Evolutionary conservation across 2,888 invertebrate genomes (phyloP).

Genomic region (Spodoptera littoralis): DNA sequence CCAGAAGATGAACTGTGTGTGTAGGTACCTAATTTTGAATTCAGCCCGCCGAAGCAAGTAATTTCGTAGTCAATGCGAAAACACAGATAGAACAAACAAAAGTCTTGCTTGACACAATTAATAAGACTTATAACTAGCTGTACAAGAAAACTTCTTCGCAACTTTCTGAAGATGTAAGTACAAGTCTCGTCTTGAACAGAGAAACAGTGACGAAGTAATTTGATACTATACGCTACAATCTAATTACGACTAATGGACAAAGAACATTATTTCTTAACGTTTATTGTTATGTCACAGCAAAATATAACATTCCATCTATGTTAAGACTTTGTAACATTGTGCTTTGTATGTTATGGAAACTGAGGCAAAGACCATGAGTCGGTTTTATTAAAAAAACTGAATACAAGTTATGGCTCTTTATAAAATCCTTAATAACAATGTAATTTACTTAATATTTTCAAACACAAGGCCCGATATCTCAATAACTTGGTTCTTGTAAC

Average conservation of each 20-base stretch:
- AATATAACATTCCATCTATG: slow-evolving; percentile 29
- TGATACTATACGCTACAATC: slow-evolving; percentile 36
- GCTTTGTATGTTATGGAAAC: slow-evolving; percentile 3
- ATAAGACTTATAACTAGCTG: slow-evolving; percentile 37
- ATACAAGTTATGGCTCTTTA: not conserved
- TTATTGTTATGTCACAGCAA: slow-evolving; percentile 28
- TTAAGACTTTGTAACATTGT: slow-evolving; percentile 19
- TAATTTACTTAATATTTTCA: no score
- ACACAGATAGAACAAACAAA: slow-evolving; percentile 17
- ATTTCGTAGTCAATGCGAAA: slow-evolving; percentile 23
- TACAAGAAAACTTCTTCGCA: slow-evolving; percentile 39
- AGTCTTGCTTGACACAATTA: slow-evolving; percentile 34
- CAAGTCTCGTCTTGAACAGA: slow-evolving; percentile 24
- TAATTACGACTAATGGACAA: slow-evolving; percentile 54
- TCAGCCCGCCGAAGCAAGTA: slow-evolving; percentile 6
- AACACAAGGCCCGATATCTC: no score
- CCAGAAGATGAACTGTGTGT: no score
- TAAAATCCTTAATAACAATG: no score
- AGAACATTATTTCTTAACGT: slow-evolving; percentile 40
- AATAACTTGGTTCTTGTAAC: no score
- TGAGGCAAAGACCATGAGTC: slow-evolving; percentile 4
- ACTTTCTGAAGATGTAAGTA: slow-evolving; percentile 24
- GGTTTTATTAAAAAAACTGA: slow-evolving; percentile 21
- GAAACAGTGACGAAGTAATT: slow-evolving; percentile 32
- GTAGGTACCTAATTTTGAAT: no score